These are phyloP conservation scores for Tromatobia lineatoria DNA, from an alignment of 2,888 invertebrate species.

Conservation along the genomic window DNA sequence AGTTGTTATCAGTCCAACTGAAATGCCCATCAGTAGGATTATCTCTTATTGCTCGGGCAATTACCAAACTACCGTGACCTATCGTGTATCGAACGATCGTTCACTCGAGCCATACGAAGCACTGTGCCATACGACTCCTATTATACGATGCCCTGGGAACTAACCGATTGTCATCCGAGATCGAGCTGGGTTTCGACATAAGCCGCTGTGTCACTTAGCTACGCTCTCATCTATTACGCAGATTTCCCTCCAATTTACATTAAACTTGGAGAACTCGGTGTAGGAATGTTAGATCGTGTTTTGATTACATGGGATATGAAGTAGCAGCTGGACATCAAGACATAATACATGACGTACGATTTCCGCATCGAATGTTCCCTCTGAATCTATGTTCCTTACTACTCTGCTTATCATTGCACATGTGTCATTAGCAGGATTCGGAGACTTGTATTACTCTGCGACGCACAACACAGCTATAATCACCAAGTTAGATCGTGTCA, in stretches of 20 bases:
- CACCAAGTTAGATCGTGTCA: background rate
- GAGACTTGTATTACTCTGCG: background rate
- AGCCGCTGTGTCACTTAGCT: background rate
- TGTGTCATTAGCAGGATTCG: background rate
- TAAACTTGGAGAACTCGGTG: conserved; percentile 11
- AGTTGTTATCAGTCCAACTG: conserved; percentile 44
- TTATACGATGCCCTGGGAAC: conserved; percentile 16
- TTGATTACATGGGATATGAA: background rate
- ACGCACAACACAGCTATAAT: background rate
- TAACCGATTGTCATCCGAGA: conserved; percentile 23
- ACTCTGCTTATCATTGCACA: background rate
- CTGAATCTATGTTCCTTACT: conserved; percentile 16
- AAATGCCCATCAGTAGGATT: conserved; percentile 43
- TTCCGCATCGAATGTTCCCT: background rate
- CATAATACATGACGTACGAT: conserved; percentile 1
- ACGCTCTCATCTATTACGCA: background rate
- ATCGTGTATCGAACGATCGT: conserved; percentile 1
- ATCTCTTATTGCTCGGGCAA: conserved; percentile 39
- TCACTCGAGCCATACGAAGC: background rate
- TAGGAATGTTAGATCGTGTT: background rate
- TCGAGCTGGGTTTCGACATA: conserved; percentile 8
- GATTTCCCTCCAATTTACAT: conserved; percentile 23
- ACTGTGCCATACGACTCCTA: background rate
- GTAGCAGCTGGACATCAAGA: conserved; percentile 10
- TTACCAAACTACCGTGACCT: conserved; percentile 10